Base-by-base conservation (phyloP, 1,140 invertebrate genomes). In the Agraylea sexmaculata region DNA sequence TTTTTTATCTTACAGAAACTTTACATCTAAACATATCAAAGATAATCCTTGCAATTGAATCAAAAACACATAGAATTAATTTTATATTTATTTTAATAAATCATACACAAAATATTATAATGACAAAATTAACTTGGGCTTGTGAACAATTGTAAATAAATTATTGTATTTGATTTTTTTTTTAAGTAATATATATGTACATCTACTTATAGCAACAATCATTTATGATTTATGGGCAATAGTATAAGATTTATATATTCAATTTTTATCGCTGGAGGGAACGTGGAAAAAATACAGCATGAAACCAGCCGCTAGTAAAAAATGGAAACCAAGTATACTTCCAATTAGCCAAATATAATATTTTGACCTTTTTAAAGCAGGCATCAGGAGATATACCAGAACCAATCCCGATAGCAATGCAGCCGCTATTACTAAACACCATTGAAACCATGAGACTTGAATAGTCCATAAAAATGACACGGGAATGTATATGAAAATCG, bases 401-500 rank as follows among this genome's bases (percentile, higher is more conserved):
- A 94, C 88, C 25, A 78, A 75, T 16, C 91, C 90, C 19, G 88
- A 93, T 4, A 94, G 58, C 19, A 78, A 58, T 11, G 85, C 78
- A 2, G 84, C 85, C 42, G 83, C 60, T 28, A 87, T 60, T 0
- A 91, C 84, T 27, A 95, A 66, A 17, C 80, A 51, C 90, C 91
- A 96, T 53, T 92, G 89, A 12, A 95, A 66, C 72, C 80, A 79
- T 3, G 65, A 68, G 6, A 91, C 71, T 62, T 83, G 77, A 45
- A 95, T 86, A 1, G 88, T 79, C 87, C 90, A 95, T 4, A 96
- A 62, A 51, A 95, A 77, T n/a, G 89, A 87, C 4, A 93, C 80
- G 6, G 92, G 92, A 52, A 97, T 79, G 57, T 91, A 97, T 47
- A 96, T 87, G 21, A 86, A 78, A 27, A 98, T 62, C 1, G 89